Conservation (phyloP, 1,140 invertebrate species). For the Cardiocondyla obscurior region DNA sequence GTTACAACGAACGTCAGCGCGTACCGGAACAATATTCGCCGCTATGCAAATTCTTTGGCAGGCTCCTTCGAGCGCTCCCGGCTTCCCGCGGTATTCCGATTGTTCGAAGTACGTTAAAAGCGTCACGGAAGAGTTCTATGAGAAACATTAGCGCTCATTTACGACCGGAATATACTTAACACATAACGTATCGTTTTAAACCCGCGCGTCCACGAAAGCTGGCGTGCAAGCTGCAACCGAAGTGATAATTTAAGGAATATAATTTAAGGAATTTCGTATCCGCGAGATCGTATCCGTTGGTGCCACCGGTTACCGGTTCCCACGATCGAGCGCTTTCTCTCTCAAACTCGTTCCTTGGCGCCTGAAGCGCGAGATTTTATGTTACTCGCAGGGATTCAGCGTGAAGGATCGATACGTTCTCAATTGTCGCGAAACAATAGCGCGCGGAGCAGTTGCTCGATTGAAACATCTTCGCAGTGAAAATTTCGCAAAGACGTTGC, state of each 20-base stretch:
- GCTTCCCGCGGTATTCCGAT: not conserved
- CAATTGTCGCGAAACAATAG: conserved; percentile 32
- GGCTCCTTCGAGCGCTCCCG: not conserved
- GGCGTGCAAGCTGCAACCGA: not conserved
- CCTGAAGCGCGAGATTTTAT: conserved; percentile 28
- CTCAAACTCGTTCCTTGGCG: conserved; percentile 55
- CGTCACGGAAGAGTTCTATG: not conserved
- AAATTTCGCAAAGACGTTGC: not conserved
- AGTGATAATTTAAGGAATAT: conserved; percentile 41
- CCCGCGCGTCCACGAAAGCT: not conserved
- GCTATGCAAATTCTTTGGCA: not conserved
- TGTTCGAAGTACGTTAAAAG: not conserved
- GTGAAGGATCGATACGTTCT: conserved; percentile 47
- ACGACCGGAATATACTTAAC: not conserved
- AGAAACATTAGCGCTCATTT: not conserved
- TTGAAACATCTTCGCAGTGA: not conserved
- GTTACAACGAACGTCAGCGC: not conserved
- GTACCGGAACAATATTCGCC: not conserved
- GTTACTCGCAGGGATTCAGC: conserved; percentile 17
- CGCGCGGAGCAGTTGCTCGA: not conserved
- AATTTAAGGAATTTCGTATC: conserved; percentile 31
- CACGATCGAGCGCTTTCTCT: conserved; percentile 79
- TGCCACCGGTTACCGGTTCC: conserved; percentile 73
- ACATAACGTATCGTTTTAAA: not conserved
- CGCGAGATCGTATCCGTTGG: not conserved